phyloP scores from a whole-genome alignment of 2,888 invertebrate genomes.

The Gastracanthus pulcherrimus region DNA sequence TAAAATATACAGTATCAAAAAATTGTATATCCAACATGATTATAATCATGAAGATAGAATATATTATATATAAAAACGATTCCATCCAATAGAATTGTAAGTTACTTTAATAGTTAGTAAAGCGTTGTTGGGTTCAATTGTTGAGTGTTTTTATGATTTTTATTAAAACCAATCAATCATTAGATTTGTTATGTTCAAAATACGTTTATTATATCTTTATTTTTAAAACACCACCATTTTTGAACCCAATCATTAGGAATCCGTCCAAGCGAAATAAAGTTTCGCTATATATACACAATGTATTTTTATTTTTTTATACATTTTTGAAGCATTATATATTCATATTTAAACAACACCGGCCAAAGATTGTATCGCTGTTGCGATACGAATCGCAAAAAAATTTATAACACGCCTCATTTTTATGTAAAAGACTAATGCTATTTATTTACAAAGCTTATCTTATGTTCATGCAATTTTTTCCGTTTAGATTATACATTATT shows the following conservation, averaged over 20 bases:
- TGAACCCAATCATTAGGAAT: slow-evolving; percentile 53
- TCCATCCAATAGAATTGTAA: slow-evolving; percentile 43
- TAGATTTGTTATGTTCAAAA: slow-evolving; percentile 22
- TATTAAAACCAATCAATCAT: slow-evolving; percentile 16
- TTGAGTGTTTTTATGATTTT: slow-evolving; percentile 33
- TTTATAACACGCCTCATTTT: slow-evolving; percentile 34
- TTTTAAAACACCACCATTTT: slow-evolving; percentile 19
- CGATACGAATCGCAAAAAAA: slow-evolving; percentile 47
- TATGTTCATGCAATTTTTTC: slow-evolving; percentile 36
- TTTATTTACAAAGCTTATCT: slow-evolving; percentile 51
- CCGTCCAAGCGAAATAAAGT: slow-evolving; percentile 65
- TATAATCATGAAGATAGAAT: too few relatives aligned
- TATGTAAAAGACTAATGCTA: slow-evolving; percentile 49
- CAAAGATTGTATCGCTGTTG: slow-evolving; percentile 50
- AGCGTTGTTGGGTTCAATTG: slow-evolving; percentile 37
- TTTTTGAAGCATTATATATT: slow-evolving; percentile 4
- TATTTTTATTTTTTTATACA: slow-evolving; percentile 48
- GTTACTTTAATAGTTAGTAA: slow-evolving; percentile 30
- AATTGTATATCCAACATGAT: neutral
- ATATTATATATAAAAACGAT: too few relatives aligned
- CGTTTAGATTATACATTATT: slow-evolving; percentile 38
- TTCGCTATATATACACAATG: slow-evolving; percentile 45
- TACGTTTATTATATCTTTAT: neutral
- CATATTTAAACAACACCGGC: slow-evolving; percentile 37
- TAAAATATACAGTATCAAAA: too few relatives aligned